Evolutionary conservation across 92 coral and sea anemone species (phyloP), one percentile per base, ranked within the genome.

Genomic region (Porites rus): DNA sequence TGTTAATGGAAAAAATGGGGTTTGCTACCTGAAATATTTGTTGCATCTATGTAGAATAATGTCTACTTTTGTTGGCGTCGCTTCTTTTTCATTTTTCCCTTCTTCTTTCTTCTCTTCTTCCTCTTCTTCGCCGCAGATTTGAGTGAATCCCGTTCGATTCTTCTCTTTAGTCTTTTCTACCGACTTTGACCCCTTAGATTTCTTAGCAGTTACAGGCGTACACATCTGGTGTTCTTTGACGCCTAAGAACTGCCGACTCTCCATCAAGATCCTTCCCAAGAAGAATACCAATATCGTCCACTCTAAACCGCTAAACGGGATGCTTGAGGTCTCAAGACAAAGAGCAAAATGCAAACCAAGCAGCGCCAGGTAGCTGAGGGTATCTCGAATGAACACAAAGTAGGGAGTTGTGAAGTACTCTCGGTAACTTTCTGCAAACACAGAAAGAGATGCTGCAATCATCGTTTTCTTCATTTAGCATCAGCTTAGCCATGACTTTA

Each of bases 371-470:
- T 71, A 71, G 75, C 75, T 71, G 6, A 71, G 75, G 6, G 75
- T 71, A 52, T 71, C 75, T 6, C 75, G 75, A 71, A 71, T 38
- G 38, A 72, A 72, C 22, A 72, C 59, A 11, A 72, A 72, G 60
- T 72, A 72, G 51, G 77, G 77, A n/a, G 77, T 72, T 16, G 77
- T 72, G 56, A 72, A 72, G 77, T 72, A 72, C 51, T 72, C 77
- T n/a, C 14, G 11, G 60, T 72, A 72, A 17, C 77, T 46, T 51
- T 5, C 77, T 72, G n/a, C 4, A n/a, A 72, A 8, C 20, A 68
- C 24, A 1, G 17, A 22, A 24, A 68, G 11, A 8, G 16, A 68
- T 11, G 13, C 2, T 56, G 11, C 13, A 56, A 56, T 56, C 13
- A 56, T 56, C 61, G 5, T 56, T 56, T 56, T 56, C 13, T 56